A percentile compares a stretch with the other conserved stretches of the same genome.
Evolutionary conservation across 1,140 invertebrate genomes (phyloP).

Genomic region (Trichonephila clavipes): DNA sequence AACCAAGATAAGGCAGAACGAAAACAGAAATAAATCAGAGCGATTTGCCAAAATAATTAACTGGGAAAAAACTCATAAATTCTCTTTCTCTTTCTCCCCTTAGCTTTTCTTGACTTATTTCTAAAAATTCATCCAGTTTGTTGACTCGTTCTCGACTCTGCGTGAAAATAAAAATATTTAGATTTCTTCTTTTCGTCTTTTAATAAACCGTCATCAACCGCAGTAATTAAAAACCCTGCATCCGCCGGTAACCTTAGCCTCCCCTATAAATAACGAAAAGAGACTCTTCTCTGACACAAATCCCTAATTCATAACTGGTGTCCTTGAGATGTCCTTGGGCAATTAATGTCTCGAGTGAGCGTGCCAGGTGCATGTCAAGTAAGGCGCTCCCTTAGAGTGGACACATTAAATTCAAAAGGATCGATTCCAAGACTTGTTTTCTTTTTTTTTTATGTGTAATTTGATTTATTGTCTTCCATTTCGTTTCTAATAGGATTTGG

Average conservation of each 20-base stretch:
- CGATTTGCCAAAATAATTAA: not conserved
- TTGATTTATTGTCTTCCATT: not conserved
- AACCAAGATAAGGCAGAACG: no score
- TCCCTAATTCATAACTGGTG: conserved; percentile 5
- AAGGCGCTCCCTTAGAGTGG: not conserved
- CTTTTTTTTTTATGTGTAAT: not conserved
- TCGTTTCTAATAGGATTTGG: not conserved
- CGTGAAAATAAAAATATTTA: no score
- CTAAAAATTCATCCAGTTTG: not conserved
- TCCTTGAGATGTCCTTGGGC: not conserved
- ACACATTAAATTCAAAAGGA: not conserved
- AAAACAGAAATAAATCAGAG: not conserved
- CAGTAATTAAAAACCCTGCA: not conserved
- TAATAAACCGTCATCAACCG: not conserved
- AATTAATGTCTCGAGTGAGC: conserved; percentile 15
- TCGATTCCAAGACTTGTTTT: not conserved
- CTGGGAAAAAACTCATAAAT: not conserved
- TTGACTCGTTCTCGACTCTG: not conserved
- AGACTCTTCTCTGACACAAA: not conserved
- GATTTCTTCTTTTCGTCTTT: not conserved
- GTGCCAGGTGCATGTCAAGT: conserved; percentile 14
- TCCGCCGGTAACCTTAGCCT: not conserved
- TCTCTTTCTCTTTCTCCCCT: no score
- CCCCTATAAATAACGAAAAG: not conserved
- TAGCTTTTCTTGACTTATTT: not conserved